These are phyloP conservation scores for Crotalus adamanteus DNA, from an alignment of 2,797 vertebrate genomes.

Conservation along the genomic window DNA sequence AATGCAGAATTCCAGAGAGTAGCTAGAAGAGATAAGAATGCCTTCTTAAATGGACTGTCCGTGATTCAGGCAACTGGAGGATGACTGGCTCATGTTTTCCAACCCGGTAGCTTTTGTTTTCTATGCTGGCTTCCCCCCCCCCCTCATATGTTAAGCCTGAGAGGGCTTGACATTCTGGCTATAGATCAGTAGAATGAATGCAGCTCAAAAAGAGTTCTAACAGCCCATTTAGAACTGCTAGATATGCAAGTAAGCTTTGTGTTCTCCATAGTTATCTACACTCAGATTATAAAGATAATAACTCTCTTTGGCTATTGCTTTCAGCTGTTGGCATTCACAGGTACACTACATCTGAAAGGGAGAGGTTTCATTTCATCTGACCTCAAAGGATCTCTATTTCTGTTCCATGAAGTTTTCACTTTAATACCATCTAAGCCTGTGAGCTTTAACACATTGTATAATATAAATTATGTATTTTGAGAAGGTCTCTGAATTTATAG, in stretches of 20 bases:
- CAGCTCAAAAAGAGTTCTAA: background rate
- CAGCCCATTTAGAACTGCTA: background rate
- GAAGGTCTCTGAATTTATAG: background rate
- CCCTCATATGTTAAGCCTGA: too few species aligned
- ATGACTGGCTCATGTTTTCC: too few species aligned
- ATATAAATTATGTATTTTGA: background rate
- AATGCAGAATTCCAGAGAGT: too few species aligned
- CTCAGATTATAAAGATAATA: too few species aligned
- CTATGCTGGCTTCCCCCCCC: too few species aligned
- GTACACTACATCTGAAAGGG: background rate
- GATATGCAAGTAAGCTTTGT: background rate
- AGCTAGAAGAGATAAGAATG: too few species aligned
- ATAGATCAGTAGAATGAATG: background rate
- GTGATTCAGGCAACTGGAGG: too few species aligned
- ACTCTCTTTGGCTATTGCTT: background rate
- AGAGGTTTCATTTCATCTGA: background rate
- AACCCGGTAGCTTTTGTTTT: too few species aligned
- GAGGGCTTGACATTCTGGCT: background rate
- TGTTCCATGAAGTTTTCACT: background rate
- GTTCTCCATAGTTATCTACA: background rate
- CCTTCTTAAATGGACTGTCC: too few species aligned
- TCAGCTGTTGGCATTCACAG: background rate
- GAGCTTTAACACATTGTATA: background rate
- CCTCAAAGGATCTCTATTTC: background rate
- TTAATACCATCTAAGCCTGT: background rate